Conservation (phyloP, 2,113 vertebrate genomes). For the Rafetus swinhoei region DNA sequence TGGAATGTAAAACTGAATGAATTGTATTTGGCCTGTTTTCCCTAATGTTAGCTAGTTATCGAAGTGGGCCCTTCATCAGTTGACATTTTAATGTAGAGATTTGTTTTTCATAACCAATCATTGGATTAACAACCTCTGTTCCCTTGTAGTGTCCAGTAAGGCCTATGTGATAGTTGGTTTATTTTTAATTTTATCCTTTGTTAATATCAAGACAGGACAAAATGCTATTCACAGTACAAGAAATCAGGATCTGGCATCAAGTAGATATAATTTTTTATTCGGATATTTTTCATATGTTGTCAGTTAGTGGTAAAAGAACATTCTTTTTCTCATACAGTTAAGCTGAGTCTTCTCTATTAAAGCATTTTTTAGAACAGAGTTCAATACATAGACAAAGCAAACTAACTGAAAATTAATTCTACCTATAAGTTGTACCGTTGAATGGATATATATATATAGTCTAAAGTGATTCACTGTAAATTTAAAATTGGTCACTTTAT, state of each 20-base stretch:
- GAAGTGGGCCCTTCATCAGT: not conserved
- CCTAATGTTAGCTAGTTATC: not conserved
- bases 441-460: not conserved
- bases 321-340: constrained; percentile 1
- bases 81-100: not conserved
- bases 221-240: not conserved
- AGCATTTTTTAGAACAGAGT: not conserved
- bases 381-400: not conserved
- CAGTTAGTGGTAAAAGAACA: constrained; percentile 1
- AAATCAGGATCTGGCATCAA: not conserved
- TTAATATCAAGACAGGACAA: not conserved
- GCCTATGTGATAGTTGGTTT: not conserved
- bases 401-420: constrained; percentile 11
- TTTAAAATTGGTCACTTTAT: constrained; percentile 18
- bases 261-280: not conserved
- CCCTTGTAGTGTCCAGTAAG: not conserved
- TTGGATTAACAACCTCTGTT: not conserved
- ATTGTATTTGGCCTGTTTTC: not conserved
- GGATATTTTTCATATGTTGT: constrained; percentile 8
- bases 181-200: not conserved
- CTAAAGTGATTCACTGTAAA: constrained; percentile 14
- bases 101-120: not conserved
- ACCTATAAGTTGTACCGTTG: not conserved
- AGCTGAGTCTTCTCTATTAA: not conserved
- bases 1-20: not conserved